A percentile compares a stretch with the other conserved stretches of the same genome.
Evolutionary conservation across 1,140 invertebrate species (phyloP).

Genomic region (Scylla paramamosain): DNA sequence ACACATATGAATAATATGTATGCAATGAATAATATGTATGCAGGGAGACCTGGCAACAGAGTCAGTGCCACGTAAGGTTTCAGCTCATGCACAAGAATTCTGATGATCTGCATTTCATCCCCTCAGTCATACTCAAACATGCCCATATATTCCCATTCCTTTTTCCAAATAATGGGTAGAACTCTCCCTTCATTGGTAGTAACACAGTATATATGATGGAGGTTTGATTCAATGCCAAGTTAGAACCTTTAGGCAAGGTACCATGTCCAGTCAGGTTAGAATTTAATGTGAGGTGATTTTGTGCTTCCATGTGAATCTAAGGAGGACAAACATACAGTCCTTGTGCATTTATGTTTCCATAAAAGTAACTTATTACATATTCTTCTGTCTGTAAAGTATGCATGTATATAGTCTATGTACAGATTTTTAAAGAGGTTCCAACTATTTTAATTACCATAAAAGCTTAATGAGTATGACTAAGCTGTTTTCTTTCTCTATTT

Average conservation of each 20-base stretch:
- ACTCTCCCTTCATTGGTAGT: constrained; percentile 67
- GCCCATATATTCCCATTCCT: constrained; percentile 89
- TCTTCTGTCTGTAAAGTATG: too few species aligned
- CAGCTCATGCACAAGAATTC: constrained; percentile 90
- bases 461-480: background rate
- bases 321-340: background rate
- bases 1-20: constrained; percentile 99
- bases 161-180: constrained; percentile 81
- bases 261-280: too few species aligned
- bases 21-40: too few species aligned
- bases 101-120: constrained; percentile 89
- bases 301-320: background rate
- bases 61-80: constrained; percentile 91
- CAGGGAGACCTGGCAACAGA: constrained; percentile 92
- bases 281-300: too few species aligned
- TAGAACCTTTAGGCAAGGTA: too few species aligned
- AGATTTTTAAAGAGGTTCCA: background rate
- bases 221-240: too few species aligned
- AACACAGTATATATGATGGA: constrained; percentile 73
- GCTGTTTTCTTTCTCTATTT: too few species aligned
- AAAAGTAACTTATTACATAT: too few species aligned
- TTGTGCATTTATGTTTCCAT: too few species aligned
- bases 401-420: background rate
- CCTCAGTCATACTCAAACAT: constrained; percentile 95
- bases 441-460: background rate